Percentiles rank a stretch among this genome's conserved stretches.
phyloP scores from a whole-genome alignment of 2,113 vertebrate species.

The Catharus minimus region DNA sequence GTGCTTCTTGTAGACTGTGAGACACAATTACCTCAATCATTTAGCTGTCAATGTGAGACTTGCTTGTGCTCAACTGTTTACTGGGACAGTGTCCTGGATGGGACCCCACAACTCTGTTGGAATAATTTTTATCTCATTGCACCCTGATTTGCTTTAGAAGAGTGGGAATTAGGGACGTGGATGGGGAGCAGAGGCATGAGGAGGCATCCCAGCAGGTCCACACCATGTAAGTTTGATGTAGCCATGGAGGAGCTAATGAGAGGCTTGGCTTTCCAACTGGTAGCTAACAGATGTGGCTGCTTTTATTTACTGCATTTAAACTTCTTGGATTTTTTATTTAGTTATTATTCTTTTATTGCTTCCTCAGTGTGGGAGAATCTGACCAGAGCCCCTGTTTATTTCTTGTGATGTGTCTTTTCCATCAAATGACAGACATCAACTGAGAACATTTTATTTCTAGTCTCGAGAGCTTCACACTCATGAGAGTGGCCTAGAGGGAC shows the following conservation, averaged over 20 bases:
- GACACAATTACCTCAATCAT: not conserved
- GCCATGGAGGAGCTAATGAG: not conserved
- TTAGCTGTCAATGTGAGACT: accelerated
- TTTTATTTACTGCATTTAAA: not conserved
- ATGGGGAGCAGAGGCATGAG: not conserved
- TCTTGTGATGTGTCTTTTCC: not conserved
- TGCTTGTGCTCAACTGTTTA: not conserved
- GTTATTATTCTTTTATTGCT: not conserved
- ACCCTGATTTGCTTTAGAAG: not conserved
- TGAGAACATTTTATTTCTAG: conserved; percentile 31
- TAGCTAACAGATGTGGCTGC: not conserved
- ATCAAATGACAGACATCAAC: conserved; percentile 8
- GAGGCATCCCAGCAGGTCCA: not conserved
- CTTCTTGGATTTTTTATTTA: not conserved
- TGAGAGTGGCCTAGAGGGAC: conserved; percentile 10
- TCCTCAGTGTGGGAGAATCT: not conserved
- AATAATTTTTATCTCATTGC: not conserved
- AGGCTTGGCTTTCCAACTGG: not conserved
- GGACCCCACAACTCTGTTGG: not conserved
- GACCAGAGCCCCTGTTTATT: not conserved
- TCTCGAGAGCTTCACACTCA: not conserved
- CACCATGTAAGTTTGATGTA: not conserved
- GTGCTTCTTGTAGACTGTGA: not conserved
- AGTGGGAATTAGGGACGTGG: not conserved
- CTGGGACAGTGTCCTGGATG: not conserved